Percentiles rank a stretch among this genome's conserved stretches.
Conservation (phyloP, 2,888 invertebrate genomes). For the Drosophila paranaensis region DNA sequence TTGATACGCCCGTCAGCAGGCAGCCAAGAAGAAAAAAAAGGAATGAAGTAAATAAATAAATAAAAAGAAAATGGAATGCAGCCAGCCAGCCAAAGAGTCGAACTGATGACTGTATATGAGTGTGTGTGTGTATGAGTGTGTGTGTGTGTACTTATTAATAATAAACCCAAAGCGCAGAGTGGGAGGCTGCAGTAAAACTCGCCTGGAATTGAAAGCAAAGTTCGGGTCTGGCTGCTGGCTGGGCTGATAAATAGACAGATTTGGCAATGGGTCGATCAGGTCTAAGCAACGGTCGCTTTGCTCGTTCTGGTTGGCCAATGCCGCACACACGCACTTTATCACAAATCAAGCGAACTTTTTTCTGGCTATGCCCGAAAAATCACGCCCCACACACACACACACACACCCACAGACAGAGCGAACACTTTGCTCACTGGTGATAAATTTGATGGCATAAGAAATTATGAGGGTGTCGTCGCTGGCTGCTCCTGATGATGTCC, state of each 20-base stretch:
- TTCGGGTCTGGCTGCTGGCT: constrained; percentile 49
- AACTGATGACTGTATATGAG: constrained; percentile 35
- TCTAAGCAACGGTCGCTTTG: constrained; percentile 9
- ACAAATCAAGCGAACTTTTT: constrained; percentile 78
- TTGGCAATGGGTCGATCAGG: constrained; percentile 28
- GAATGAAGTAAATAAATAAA: constrained; percentile 10
- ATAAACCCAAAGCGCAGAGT: constrained; percentile 53
- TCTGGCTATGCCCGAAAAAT: constrained; percentile 53
- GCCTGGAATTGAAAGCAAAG: constrained; percentile 75
- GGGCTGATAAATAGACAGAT: constrained; percentile 70
- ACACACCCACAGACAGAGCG: not conserved
- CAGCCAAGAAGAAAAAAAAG: constrained; percentile 22
- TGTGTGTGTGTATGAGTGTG: constrained; percentile 15
- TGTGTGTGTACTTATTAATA: constrained; percentile 66
- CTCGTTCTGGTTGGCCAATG: constrained; percentile 27
- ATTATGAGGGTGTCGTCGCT: constrained; percentile 75
- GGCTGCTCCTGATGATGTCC: constrained; percentile 74
- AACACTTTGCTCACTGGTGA: constrained; percentile 59
- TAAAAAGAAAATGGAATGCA: constrained; percentile 60
- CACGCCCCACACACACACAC: constrained; percentile 56
- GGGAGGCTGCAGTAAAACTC: constrained; percentile 63
- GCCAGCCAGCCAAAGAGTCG: constrained; percentile 46
- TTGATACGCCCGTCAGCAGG: constrained; percentile 77
- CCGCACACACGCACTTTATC: constrained; percentile 72
- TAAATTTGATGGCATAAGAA: constrained; percentile 77